Evolutionary conservation across 1,140 invertebrate species (phyloP).

Genomic region (Cyclargus thomasi): DNA sequence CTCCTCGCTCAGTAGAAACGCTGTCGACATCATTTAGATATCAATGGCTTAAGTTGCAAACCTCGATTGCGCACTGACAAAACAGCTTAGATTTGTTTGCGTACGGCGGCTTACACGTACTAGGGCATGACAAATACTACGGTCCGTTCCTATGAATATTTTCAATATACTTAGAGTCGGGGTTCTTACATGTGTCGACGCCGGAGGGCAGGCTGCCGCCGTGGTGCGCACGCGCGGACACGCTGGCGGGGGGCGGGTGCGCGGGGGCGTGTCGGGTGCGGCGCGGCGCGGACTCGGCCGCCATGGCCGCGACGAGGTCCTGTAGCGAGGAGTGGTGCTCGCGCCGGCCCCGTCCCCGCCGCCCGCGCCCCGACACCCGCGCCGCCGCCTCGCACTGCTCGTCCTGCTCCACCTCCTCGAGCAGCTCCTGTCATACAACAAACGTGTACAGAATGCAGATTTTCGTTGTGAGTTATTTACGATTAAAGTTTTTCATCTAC

Average conservation of each 20-base stretch:
- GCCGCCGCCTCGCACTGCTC: slow-evolving; percentile 59
- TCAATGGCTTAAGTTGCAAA: too few species aligned
- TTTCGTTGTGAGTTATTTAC: not conserved
- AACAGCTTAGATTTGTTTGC: too few species aligned
- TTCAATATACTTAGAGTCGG: too few species aligned
- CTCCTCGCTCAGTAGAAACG: slow-evolving; percentile 58
- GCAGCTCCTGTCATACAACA: slow-evolving; percentile 45
- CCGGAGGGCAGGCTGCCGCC: slow-evolving; percentile 70
- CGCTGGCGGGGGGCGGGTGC: slow-evolving; percentile 34
- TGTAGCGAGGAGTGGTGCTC: slow-evolving; percentile 58
- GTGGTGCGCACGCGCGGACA: slow-evolving; percentile 61
- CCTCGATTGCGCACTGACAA: too few species aligned
- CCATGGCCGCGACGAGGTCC: slow-evolving; percentile 62
- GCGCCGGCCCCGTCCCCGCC: slow-evolving; percentile 39
- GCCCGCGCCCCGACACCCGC: slow-evolving; percentile 32
- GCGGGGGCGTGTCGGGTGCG: slow-evolving; percentile 37
- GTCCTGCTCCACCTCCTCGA: slow-evolving; percentile 66
- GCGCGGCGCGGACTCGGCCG: slow-evolving; percentile 48
- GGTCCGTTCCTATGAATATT: too few species aligned
- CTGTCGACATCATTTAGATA: too few species aligned
- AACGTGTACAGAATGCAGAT: not conserved
- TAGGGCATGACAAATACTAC: too few species aligned
- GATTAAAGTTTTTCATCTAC: too few species aligned
- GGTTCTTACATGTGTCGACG: slow-evolving; percentile 61
- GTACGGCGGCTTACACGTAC: too few species aligned